Evolutionary conservation across 2,888 invertebrate species (phyloP), one percentile per base, ranked within the genome.

Genomic region (Caenorhabditis japonica): DNA sequence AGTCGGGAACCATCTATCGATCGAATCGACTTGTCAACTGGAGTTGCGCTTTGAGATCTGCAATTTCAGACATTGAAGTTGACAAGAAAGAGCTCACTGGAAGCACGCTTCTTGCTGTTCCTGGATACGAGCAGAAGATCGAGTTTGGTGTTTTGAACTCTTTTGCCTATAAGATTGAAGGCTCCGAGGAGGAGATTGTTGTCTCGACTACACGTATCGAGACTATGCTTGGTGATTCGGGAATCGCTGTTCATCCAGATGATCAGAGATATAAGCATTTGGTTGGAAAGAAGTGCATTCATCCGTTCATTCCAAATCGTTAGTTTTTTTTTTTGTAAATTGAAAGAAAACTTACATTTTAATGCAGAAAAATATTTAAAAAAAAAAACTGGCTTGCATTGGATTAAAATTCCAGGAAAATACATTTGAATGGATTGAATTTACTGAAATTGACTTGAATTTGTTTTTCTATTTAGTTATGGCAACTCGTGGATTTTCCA

Each of bases 191-290:
- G 51, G 94, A 94, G 89, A 90, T 96, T 39, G 90, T 94, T 59
- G 97, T 99, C 25, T 95, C 97, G 0, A 99, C 99, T 1, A 99
- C 99, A 0, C 92, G 99, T 84, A 92, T 97, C 25, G 99, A 99
- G 90, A 99, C 99, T 0, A 97, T 99, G 94, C 90, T 99, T 12
- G 91, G 97, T 1, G 99, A 99, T 88, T 93, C 94, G 0, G 99
- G 95, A 0, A 93, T 99, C 1, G 97, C 97, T n/a, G 96, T 99
- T 0, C 93, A 99, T 90, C 97, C 99, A 0, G 91, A 93, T 1
- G 96, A 99, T 88, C 84, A 85, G n/a, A 91, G 97, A 83, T 99
- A 87, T 71, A 79, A 79, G 36, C 84, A 86, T 66, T 75, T 85
- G n/a, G 76, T 86, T 21, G 87, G 87, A 72, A 86, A 85, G 89